phyloP scores from a whole-genome alignment of 2,888 invertebrate genomes.

The Furcula furcula region DNA sequence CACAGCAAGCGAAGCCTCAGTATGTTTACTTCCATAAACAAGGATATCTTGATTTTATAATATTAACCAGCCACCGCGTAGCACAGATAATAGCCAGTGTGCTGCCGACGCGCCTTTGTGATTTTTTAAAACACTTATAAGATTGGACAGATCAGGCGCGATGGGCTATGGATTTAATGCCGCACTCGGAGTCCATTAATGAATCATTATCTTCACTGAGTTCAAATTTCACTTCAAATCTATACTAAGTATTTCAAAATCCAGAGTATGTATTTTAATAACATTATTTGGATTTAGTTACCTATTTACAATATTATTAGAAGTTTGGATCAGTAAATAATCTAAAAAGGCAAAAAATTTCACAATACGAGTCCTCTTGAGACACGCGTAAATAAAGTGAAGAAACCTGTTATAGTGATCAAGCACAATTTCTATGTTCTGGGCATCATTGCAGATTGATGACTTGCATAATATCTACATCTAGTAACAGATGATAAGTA shows the following conservation, averaged over 20 bases:
- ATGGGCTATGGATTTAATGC: no score
- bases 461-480: conserved; percentile 49
- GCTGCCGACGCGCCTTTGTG: no score
- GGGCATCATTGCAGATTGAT: conserved; percentile 31
- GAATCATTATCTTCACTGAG: no score
- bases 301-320: no score
- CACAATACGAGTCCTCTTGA: conserved; percentile 1
- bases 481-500: conserved; percentile 27
- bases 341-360: conserved; percentile 5
- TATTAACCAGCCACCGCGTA: conserved; percentile 8
- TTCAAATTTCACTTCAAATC: no score
- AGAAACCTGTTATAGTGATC: conserved; percentile 33
- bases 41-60: conserved; percentile 38
- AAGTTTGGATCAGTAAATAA: neutral
- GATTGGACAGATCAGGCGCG: no score
- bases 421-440: conserved; percentile 29
- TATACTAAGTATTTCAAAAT: no score
- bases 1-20: conserved; percentile 36
- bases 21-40: conserved; percentile 40
- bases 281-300: no score
- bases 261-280: no score
- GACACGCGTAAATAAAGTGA: conserved; percentile 15
- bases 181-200: no score
- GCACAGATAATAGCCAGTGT: neutral
- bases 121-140: no score